These are phyloP conservation scores for Eupithecia tripunctaria DNA, from an alignment of 2,888 invertebrate species.

Conservation along the genomic window DNA sequence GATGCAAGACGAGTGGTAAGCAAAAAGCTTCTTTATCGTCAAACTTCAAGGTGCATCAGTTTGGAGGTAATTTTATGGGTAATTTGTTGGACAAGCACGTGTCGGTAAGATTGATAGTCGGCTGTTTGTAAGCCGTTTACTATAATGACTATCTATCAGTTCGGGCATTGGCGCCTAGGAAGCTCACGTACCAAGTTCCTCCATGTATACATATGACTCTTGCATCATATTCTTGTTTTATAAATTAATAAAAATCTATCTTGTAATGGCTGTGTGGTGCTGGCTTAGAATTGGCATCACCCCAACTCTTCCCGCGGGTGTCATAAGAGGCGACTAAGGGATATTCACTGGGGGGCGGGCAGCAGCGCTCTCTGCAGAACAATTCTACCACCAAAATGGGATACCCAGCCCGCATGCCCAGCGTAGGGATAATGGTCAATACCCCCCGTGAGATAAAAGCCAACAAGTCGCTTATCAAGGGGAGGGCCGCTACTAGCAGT, in stretches of 20 bases:
- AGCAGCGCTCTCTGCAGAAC: too few relatives aligned
- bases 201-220: slow-evolving; percentile 24
- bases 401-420: too few relatives aligned
- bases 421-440: too few relatives aligned
- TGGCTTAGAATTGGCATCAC: too few relatives aligned
- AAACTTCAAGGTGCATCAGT: slow-evolving; percentile 12
- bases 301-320: too few relatives aligned
- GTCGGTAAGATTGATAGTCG: slow-evolving; percentile 58
- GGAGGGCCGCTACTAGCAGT: too few relatives aligned
- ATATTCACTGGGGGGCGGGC: too few relatives aligned
- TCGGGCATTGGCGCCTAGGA: slow-evolving; percentile 40
- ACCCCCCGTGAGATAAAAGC: too few relatives aligned
- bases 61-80: slow-evolving; percentile 28
- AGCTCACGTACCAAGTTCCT: slow-evolving; percentile 25
- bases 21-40: slow-evolving; percentile 18
- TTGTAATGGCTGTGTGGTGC: too few relatives aligned
- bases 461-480: too few relatives aligned
- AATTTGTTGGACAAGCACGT: slow-evolving; percentile 48
- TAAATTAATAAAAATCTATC: not conserved
- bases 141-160: slow-evolving; percentile 46
- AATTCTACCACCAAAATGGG: too few relatives aligned
- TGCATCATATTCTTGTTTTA: slow-evolving; percentile 21
- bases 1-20: slow-evolving; percentile 6
- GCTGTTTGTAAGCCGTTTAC: slow-evolving; percentile 48
- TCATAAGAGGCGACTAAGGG: too few relatives aligned